phyloP scores from a whole-genome alignment of 2,113 vertebrate species.

The Forbesichthys agassizii region DNA sequence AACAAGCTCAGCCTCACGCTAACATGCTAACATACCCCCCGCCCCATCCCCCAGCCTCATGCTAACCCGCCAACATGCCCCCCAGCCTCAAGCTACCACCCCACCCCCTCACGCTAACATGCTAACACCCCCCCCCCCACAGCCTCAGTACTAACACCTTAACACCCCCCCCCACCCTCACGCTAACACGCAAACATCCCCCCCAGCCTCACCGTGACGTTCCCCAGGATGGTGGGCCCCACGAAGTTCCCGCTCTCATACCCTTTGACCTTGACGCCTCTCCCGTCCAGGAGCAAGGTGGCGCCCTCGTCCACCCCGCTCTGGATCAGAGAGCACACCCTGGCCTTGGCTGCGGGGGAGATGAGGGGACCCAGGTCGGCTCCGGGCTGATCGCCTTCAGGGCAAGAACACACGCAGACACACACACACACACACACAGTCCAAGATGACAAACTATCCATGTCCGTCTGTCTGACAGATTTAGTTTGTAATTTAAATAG shows the following conservation, averaged over 20 bases:
- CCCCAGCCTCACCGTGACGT: constrained; percentile 80
- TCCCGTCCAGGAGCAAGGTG: constrained; percentile 89
- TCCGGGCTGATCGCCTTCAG: constrained; percentile 92
- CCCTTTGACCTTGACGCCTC: constrained; percentile 89
- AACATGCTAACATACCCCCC: too few relatives aligned
- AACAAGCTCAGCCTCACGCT: too few relatives aligned
- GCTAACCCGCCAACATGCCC: too few relatives aligned
- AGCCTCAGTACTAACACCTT: too few relatives aligned
- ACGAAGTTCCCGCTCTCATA: constrained; percentile 98
- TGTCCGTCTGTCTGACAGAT: too few relatives aligned
- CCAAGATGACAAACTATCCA: too few relatives aligned
- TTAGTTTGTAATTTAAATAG: too few relatives aligned
- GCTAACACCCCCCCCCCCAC: too few relatives aligned
- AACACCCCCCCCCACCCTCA: too few relatives aligned
- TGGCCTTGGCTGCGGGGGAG: constrained; percentile 84
- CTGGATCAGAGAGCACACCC: constrained; percentile 88
- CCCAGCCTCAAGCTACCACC: not conserved
- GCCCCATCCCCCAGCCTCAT: too few relatives aligned
- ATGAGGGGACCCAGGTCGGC: constrained; percentile 95
- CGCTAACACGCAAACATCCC: not conserved
- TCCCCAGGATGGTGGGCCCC: constrained; percentile 89
- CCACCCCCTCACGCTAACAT: not conserved
- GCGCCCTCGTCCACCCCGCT: constrained; percentile 90
- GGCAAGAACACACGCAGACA: constrained; percentile 7
- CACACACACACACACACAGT: not conserved